Evolutionary conservation across 53 echinoderm and acorn worm species (phyloP).

Genomic region (Paracentrotus lividus): DNA sequence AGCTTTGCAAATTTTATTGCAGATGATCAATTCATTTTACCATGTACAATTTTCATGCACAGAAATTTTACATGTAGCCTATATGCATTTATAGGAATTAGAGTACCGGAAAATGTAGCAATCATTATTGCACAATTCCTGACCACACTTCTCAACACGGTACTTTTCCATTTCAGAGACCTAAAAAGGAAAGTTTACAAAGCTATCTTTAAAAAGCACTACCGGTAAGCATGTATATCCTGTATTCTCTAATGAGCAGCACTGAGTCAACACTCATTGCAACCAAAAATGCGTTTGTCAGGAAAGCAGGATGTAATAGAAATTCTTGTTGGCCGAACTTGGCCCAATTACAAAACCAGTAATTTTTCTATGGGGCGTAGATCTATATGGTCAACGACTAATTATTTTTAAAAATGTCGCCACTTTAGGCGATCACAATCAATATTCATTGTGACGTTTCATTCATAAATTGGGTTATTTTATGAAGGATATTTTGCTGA

Average conservation of each 20-base stretch:
- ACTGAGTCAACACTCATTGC: slow-evolving; percentile 17
- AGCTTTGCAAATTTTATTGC: background rate
- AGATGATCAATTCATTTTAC: background rate
- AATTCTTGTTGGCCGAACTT: too few species aligned
- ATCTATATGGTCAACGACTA: background rate
- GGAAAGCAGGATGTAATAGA: background rate
- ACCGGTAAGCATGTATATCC: background rate
- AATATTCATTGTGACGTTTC: too few species aligned
- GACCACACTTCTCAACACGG: background rate
- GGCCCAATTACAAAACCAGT: too few species aligned
- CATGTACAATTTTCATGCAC: background rate
- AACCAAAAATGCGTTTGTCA: background rate
- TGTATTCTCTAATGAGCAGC: background rate
- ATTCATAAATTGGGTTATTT: too few species aligned
- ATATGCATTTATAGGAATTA: too few species aligned
- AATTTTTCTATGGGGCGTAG: background rate
- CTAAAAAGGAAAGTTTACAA: background rate
- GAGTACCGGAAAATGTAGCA: background rate
- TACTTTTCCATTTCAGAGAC: background rate
- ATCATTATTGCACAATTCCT: background rate
- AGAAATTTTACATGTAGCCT: too few species aligned
- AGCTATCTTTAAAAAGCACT: slow-evolving; percentile 10
- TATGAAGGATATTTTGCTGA: too few species aligned
- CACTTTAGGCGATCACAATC: too few species aligned
- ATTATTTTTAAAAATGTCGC: too few species aligned